Evolutionary conservation across 2,113 vertebrate genomes (phyloP), one percentile per base, ranked within the genome.

Genomic region (Gavialis gangeticus): DNA sequence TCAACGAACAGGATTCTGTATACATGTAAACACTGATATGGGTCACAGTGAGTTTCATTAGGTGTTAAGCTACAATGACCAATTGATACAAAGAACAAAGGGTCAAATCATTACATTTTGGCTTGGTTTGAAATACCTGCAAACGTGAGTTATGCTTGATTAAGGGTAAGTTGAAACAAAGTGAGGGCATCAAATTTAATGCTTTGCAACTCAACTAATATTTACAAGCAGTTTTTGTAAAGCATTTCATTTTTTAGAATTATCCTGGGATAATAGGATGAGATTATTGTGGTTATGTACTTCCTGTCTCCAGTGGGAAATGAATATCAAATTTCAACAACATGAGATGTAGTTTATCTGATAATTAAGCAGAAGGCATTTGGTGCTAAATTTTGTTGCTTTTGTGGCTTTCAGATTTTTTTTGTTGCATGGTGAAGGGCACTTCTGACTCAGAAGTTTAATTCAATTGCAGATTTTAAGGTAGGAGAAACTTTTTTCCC

Each of bases 391-490:
- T 75, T 34, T 14, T 85, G 0, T 28, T 84, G 4, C 11, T 18
- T 18, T 12, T 82, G 0, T 96, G 75, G 92, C 85, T 95, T 94
- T 62, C 95, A 97, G 97, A 93, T 88, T 75, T 94, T 46, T 46
- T 90, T 5, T 18, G 37, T 88, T 96, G 95, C 76, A 97, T 97
- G 97, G 97, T 97, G 92, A 81, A 92, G 87, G 81, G 83, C 83
- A 10, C 62, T 34, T 90, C 56, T 84, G 66, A 7, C 80, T n/a
- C 95, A 90, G 84, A 94, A 55, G 63, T 90, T 83, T n/a, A 60
- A 79, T 75, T 57, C 63, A 0, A 55, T 75, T 88, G 59, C 90
- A 95, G 19, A 80, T 92, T 93, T 0, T 88, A 94, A 97, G 97
- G 97, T 97, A 96, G 21, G 95, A 93, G 28, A 30, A 5, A 2